Conservation (phyloP, 1,140 invertebrate genomes). For the Gonioctena quinquepunctata region DNA sequence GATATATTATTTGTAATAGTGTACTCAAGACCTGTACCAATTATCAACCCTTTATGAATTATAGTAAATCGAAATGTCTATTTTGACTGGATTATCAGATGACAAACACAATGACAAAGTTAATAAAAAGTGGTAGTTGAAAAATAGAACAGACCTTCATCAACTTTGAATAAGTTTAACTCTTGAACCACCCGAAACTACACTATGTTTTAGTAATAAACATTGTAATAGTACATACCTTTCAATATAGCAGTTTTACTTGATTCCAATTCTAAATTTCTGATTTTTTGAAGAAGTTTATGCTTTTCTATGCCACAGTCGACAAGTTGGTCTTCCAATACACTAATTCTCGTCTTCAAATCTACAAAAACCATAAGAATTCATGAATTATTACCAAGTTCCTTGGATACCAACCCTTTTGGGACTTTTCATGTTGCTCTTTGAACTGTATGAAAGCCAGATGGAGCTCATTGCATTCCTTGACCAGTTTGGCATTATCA, state of each 20-base stretch:
- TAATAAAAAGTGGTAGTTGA: no score
- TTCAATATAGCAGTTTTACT: not conserved
- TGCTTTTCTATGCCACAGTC: constrained; percentile 36
- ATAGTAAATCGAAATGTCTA: no score
- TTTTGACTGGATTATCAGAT: no score
- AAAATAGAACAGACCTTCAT: no score
- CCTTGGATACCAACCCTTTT: constrained; percentile 55
- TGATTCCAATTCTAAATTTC: constrained; percentile 29
- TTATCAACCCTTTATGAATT: no score
- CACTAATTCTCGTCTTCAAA: constrained; percentile 62
- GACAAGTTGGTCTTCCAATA: constrained; percentile 63
- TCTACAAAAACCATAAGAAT: constrained; percentile 53
- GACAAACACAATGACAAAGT: no score
- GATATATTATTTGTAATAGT: no score
- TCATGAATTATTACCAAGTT: not conserved
- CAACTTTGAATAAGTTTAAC: no score
- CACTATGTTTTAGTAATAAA: not conserved
- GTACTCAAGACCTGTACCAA: no score
- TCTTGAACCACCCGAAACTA: no score
- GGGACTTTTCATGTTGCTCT: constrained; percentile 64
- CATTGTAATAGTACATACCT: not conserved
- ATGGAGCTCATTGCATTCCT: constrained; percentile 75
- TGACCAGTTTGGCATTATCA: constrained; percentile 70
- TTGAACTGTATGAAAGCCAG: constrained; percentile 66
- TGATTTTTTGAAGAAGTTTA: constrained; percentile 33